Evolutionary conservation across 2,113 vertebrate genomes (phyloP).

Genomic region (Dicaeum eximium): DNA sequence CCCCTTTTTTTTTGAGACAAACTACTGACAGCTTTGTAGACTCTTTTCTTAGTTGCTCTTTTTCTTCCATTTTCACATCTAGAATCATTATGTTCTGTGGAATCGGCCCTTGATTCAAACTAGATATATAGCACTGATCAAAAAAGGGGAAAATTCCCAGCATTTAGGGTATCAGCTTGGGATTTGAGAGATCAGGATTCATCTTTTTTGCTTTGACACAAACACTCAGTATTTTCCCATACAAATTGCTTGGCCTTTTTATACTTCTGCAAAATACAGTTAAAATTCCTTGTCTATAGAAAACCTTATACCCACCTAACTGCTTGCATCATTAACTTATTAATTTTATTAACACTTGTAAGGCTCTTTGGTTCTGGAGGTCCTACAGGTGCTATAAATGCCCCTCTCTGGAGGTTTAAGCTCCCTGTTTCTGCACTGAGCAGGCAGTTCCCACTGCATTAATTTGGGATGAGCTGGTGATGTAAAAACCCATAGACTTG

Average conservation of each 20-base stretch:
- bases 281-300: neutral
- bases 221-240: neutral
- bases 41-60: neutral
- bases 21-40: neutral
- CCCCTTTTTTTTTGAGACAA: neutral
- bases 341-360: neutral
- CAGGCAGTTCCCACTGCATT: neutral
- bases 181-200: neutral
- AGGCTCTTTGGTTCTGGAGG: neutral
- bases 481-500: neutral
- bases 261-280: neutral
- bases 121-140: neutral
- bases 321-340: neutral
- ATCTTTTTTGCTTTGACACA: neutral
- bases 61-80: neutral
- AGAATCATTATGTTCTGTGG: neutral
- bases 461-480: neutral
- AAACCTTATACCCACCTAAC: neutral
- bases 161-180: neutral
- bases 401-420: neutral
- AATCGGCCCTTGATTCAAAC: neutral
- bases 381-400: neutral
- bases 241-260: neutral
- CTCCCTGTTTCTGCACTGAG: neutral
- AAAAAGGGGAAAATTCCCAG: neutral